Percentiles rank a stretch among this genome's conserved stretches.
phyloP scores from a whole-genome alignment of 2,888 invertebrate genomes.

The Pristionchus entomophagus region DNA sequence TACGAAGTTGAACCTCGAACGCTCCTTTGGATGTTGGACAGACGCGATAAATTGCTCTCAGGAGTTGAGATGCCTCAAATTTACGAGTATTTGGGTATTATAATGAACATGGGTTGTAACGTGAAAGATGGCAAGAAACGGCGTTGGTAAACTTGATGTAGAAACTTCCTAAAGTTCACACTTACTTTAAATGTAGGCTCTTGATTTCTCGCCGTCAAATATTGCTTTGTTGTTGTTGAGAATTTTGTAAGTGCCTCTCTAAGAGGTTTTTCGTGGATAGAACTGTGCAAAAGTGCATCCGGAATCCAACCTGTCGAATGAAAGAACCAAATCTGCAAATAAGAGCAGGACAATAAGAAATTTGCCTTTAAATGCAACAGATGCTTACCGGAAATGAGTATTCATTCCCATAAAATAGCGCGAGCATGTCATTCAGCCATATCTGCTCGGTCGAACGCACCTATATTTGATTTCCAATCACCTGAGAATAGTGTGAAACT shows the following conservation, averaged over 20 bases:
- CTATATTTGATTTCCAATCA: not conserved
- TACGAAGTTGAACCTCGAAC: not conserved
- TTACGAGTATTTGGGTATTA: no score
- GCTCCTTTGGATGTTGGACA: not conserved
- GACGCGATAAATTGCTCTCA: not conserved
- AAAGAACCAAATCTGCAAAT: no score
- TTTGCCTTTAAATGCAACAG: not conserved
- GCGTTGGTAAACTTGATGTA: no score
- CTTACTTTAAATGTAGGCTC: not conserved
- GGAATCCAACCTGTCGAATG: not conserved
- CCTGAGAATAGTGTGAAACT: not conserved
- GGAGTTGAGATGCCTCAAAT: not conserved
- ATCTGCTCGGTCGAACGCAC: not conserved
- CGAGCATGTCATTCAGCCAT: not conserved
- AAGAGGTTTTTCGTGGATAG: not conserved
- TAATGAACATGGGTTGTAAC: no score
- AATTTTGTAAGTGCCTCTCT: not conserved
- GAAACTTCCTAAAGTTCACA: not conserved
- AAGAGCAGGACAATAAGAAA: no score
- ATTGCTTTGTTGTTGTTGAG: not conserved
- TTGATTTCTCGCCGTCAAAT: not conserved
- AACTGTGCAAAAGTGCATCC: not conserved
- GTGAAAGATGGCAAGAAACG: no score
- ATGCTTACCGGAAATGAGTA: not conserved
- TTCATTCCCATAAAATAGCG: not conserved